These are phyloP conservation scores for Progne subis DNA, from an alignment of 2,113 vertebrate genomes.

Conservation along the genomic window DNA sequence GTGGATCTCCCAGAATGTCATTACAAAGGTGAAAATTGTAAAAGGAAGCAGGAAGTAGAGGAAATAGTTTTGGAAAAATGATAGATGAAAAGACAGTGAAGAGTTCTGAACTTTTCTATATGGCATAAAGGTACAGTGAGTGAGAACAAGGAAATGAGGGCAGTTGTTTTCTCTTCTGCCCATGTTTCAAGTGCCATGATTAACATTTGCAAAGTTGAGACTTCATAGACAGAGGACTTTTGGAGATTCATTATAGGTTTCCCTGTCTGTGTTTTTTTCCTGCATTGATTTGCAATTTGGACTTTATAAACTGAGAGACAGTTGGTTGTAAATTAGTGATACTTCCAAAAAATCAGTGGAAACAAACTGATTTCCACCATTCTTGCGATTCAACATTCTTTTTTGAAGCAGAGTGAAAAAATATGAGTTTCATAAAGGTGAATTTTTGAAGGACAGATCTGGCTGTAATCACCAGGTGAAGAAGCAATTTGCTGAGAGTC, in stretches of 20 bases:
- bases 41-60: neutral
- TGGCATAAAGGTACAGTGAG: neutral
- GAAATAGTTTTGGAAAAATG: conserved; percentile 7
- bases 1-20: conserved; percentile 66
- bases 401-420: neutral
- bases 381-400: neutral
- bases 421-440: neutral
- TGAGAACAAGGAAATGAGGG: neutral
- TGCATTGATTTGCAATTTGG: neutral
- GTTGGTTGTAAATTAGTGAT: neutral
- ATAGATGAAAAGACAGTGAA: neutral
- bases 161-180: neutral
- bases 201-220: neutral
- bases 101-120: neutral
- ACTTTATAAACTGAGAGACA: neutral
- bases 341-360: neutral
- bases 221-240: neutral
- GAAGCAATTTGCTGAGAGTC: conserved; percentile 3
- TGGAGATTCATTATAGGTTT: neutral
- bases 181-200: neutral
- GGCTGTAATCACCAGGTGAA: neutral
- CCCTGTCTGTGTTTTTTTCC: neutral
- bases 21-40: conserved; percentile 63
- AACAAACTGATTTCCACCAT: neutral
- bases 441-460: neutral